Conservation (phyloP, 2,888 invertebrate species). For the Dexiosoma caninum region DNA sequence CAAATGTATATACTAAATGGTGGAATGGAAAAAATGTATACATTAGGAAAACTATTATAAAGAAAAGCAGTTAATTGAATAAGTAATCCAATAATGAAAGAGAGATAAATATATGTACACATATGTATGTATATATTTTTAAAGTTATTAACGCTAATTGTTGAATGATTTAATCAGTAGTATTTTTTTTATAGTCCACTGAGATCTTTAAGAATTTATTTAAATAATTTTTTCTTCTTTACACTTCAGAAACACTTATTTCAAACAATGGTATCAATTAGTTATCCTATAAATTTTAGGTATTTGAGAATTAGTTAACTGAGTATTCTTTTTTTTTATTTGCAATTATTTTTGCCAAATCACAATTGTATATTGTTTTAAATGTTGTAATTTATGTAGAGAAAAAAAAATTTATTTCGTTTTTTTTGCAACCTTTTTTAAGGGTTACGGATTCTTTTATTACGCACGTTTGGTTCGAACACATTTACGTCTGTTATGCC, state of each 20-base stretch:
- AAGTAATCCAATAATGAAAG: slow-evolving; percentile 16
- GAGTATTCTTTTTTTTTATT: too few relatives aligned
- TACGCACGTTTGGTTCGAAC: slow-evolving; percentile 55
- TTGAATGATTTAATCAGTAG: neutral
- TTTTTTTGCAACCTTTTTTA: slow-evolving; percentile 34
- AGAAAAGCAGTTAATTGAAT: slow-evolving; percentile 47
- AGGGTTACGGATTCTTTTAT: slow-evolving; percentile 28
- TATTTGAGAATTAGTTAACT: neutral
- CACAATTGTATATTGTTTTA: slow-evolving; percentile 1
- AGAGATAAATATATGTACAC: slow-evolving; percentile 2
- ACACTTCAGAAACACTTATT: slow-evolving; percentile 15
- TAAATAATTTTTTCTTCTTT: neutral
- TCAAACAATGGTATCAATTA: neutral
- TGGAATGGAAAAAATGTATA: slow-evolving; percentile 44
- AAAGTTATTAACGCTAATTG: neutral
- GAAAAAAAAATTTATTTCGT: neutral
- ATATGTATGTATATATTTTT: neutral
- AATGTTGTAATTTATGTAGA: neutral
- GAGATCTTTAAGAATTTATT: neutral
- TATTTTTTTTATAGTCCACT: slow-evolving; percentile 6
- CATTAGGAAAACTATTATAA: slow-evolving; percentile 38
- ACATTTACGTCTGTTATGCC: slow-evolving; percentile 75
- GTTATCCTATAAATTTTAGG: neutral
- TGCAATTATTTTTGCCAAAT: neutral
- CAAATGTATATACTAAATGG: slow-evolving; percentile 16